A percentile compares a stretch with the other conserved stretches of the same genome.
These are phyloP conservation scores for Lontra canadensis DNA, from an alignment of 2,113 vertebrate species.

Conservation along the genomic window DNA sequence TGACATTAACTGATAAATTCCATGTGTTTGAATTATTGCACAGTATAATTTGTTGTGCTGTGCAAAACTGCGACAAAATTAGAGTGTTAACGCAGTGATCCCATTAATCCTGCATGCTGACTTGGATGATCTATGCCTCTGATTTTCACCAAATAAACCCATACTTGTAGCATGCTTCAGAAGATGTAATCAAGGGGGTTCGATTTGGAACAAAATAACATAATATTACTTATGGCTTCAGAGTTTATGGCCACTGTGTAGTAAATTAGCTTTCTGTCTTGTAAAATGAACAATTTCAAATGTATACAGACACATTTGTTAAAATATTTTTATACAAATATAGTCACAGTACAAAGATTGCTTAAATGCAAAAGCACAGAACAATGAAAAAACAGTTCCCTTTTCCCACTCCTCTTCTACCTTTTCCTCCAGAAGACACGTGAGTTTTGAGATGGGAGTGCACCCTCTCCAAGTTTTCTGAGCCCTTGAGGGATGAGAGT, in stretches of 20 bases:
- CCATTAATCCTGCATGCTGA: background rate
- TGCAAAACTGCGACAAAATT: background rate
- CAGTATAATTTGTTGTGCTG: background rate
- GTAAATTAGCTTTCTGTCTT: background rate
- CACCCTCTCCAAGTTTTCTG: background rate
- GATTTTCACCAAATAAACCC: background rate
- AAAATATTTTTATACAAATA: constrained; percentile 12
- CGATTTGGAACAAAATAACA: background rate
- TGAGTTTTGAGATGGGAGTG: background rate
- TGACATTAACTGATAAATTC: background rate
- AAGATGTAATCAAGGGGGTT: background rate
- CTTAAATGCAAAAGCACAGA: background rate
- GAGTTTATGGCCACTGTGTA: background rate
- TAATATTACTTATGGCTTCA: background rate
- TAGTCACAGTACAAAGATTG: background rate
- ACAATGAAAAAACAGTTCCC: background rate
- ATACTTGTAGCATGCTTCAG: background rate
- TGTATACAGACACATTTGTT: background rate
- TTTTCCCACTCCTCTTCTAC: background rate
- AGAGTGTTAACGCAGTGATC: background rate
- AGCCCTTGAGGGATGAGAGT: background rate
- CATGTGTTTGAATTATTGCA: background rate
- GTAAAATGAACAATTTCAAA: background rate
- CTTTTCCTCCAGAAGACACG: background rate
- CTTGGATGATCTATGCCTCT: background rate